These are phyloP conservation scores for Sebastes dallii DNA, from an alignment of 2,797 vertebrate species.

Conservation along the genomic window DNA sequence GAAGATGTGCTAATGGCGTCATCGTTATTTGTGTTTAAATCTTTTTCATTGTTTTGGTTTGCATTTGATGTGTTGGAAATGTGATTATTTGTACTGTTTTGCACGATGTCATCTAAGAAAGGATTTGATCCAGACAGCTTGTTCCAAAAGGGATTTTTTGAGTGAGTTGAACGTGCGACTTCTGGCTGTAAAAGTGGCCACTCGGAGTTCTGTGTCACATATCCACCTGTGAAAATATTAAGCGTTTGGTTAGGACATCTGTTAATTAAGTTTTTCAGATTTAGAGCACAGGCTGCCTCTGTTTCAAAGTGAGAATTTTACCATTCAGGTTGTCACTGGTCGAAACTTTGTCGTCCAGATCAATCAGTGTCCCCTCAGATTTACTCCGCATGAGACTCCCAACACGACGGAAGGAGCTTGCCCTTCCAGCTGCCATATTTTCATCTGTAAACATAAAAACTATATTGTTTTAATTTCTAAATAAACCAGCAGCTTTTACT, in stretches of 20 bases:
- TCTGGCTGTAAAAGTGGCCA: constrained; percentile 70
- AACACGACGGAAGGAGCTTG: constrained; percentile 70
- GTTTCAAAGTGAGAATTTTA: constrained; percentile 44
- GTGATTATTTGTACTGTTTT: constrained; percentile 70
- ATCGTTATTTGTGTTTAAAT: constrained; percentile 76
- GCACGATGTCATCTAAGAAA: constrained; percentile 91
- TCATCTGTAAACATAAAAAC: constrained; percentile 74
- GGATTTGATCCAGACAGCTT: constrained; percentile 92
- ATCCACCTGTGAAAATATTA: constrained; percentile 67
- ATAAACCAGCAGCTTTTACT: neutral
- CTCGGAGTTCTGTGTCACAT: constrained; percentile 50
- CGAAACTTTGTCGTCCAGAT: constrained; percentile 79
- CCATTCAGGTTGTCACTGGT: constrained; percentile 74
- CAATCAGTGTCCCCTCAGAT: constrained; percentile 91
- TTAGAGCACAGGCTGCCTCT: neutral
- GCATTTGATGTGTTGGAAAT: constrained; percentile 65
- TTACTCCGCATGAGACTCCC: constrained; percentile 85
- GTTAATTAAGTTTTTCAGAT: neutral
- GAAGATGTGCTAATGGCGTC: constrained; percentile 89
- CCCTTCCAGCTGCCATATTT: constrained; percentile 85
- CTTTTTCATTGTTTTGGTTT: constrained; percentile 80
- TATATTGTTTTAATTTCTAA: neutral
- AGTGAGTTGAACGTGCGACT: constrained; percentile 62
- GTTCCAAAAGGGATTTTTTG: constrained; percentile 93
- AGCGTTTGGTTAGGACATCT: neutral